Evolutionary conservation across 2,888 invertebrate genomes (phyloP).

Genomic region (Lordiphosa andalusiaca): DNA sequence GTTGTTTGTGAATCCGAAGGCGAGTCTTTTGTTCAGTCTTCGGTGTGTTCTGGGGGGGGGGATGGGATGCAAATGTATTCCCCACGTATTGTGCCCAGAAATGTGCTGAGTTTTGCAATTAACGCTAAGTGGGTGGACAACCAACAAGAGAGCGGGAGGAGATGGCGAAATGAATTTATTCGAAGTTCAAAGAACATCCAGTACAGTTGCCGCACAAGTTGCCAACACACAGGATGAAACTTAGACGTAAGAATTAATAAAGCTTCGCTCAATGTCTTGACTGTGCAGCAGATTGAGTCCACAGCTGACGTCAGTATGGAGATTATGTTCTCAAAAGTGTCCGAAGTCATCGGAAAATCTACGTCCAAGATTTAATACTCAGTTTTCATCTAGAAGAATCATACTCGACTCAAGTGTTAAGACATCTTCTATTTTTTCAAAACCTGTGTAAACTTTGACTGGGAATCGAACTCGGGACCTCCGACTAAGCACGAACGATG

Average conservation of each 20-base stretch:
- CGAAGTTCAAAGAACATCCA: constrained; percentile 16
- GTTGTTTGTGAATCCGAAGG: constrained; percentile 33
- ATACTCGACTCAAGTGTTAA: too few relatives aligned
- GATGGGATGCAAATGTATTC: constrained; percentile 22
- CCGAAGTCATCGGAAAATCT: too few relatives aligned
- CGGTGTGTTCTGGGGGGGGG: not conserved
- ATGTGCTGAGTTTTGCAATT: constrained; percentile 45
- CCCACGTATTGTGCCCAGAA: constrained; percentile 13
- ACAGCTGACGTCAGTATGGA: too few relatives aligned
- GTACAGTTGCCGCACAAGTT: constrained; percentile 2
- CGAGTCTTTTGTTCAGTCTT: constrained; percentile 23
- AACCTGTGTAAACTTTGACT: too few relatives aligned
- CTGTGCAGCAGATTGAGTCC: too few relatives aligned
- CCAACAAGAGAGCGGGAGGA: not conserved
- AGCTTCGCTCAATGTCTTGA: too few relatives aligned
- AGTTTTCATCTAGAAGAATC: too few relatives aligned
- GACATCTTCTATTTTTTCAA: too few relatives aligned
- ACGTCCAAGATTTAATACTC: too few relatives aligned
- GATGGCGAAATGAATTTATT: not conserved
- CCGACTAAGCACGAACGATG: too few relatives aligned
- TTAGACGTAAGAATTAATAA: not conserved
- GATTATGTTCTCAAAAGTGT: too few relatives aligned
- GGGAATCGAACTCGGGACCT: too few relatives aligned
- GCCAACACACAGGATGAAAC: not conserved
- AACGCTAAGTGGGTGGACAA: constrained; percentile 42